phyloP scores from a whole-genome alignment of 2,113 vertebrate genomes.

The Miniopterus natalensis region DNA sequence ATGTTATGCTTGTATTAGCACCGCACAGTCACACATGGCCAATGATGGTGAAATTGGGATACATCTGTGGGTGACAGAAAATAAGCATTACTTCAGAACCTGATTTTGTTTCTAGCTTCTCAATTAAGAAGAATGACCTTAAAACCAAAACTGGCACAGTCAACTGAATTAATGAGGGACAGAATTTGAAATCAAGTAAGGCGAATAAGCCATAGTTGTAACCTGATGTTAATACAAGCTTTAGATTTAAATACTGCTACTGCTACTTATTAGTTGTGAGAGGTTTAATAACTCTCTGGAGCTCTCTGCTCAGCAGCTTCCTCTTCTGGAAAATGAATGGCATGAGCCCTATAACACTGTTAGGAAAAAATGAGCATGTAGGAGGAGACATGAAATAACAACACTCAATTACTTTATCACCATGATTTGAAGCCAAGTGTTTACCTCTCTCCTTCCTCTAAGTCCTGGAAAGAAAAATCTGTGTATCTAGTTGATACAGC shows the following conservation, averaged over 20 bases:
- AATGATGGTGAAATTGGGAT: background rate
- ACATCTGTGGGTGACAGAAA: background rate
- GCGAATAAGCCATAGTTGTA: background rate
- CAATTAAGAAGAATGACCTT: background rate
- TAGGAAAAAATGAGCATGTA: background rate
- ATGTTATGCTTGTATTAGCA: background rate
- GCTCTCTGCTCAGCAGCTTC: background rate
- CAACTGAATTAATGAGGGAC: background rate
- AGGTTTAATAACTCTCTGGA: background rate
- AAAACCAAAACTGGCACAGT: background rate
- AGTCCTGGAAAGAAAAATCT: slow-evolving; percentile 25
- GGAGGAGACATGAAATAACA: background rate
- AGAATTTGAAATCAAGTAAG: background rate
- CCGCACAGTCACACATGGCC: background rate
- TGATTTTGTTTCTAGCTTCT: background rate
- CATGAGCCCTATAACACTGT: background rate
- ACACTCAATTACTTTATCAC: background rate
- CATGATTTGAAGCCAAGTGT: background rate
- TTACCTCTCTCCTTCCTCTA: background rate
- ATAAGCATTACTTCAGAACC: background rate
- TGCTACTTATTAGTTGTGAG: background rate
- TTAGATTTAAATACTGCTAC: background rate
- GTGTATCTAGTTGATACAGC: background rate
- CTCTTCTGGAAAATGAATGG: background rate
- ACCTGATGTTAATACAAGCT: background rate